Base-by-base conservation (phyloP, 2,888 invertebrate species). In the Anoncus sp. region DNA sequence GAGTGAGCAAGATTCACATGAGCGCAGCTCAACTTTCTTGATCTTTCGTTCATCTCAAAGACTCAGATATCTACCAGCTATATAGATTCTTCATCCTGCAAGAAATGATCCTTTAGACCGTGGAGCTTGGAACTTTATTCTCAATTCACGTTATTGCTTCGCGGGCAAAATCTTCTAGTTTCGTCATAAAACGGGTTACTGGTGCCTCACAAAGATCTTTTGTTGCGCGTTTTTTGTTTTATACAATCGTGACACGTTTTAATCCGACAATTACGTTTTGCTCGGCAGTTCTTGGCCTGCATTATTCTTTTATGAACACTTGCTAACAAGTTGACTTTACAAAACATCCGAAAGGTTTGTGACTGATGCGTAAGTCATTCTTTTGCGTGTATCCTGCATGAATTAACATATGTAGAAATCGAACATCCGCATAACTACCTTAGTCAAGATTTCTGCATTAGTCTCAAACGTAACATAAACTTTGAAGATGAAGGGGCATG, bases 61-160 rank as follows among this genome's bases (percentile, higher is more conserved):
- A 63, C 22, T 20, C 35, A n/a, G n/a, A n/a, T n/a, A n/a, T n/a
- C n/a, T n/a, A n/a, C n/a, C n/a, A n/a, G 18, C 45, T n/a, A 22
- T 53, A 43, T 31, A 55, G 35, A 45, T 43, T 72, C 63, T 63
- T 31, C 12, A 49, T 55, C 62, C 62, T 65, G 45, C 35, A 14
- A 45, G 31, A 47, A 72, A 72, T 57, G 45, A 72, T 72, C 63
- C 35, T 45, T 62, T 24, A 43, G 27, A 45, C 62, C 45, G 62
- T n/a, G n/a, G n/a, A n/a, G n/a, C 45, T 47, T 47, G 47, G 31
- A 63, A 59, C 65, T 73, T 73, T 65, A 59, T 59, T 38, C 65
- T 20, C 47, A 43, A 40, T 45, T 57, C 63, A 66, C n/a, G n/a
- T n/a, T n/a, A 49, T 40, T 43, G 73, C 57, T 57, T 27, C 35